phyloP scores from a whole-genome alignment of 2,888 invertebrate species.

The Rhabditoides inermis region DNA sequence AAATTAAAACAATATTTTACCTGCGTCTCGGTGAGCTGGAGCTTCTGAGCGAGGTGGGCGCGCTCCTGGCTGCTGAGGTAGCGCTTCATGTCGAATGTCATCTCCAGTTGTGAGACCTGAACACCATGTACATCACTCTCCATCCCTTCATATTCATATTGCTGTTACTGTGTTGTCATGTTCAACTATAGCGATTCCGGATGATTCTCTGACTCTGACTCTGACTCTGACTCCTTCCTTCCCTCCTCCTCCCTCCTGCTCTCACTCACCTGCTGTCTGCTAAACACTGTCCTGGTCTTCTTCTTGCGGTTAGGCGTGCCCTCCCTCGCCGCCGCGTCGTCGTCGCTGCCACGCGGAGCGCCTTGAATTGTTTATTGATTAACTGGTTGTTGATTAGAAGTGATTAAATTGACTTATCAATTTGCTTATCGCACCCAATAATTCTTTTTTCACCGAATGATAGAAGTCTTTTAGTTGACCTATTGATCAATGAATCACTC shows the following conservation, averaged over 20 bases:
- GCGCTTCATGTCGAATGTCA: constrained; percentile 37
- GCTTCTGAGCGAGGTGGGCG: constrained; percentile 32
- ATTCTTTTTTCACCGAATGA: no score
- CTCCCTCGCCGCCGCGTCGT: constrained; percentile 19
- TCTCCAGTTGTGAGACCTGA: constrained; percentile 45
- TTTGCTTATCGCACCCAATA: no score
- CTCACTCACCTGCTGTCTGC: constrained; percentile 31
- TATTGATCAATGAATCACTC: no score
- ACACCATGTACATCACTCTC: background rate
- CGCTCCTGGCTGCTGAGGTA: constrained; percentile 45
- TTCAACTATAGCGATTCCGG: no score
- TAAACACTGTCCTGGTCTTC: constrained; percentile 50
- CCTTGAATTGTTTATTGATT: no score
- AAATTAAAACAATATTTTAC: constrained; percentile 12
- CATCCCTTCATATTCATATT: background rate
- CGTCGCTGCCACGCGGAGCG: constrained; percentile 31
- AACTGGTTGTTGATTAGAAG: no score
- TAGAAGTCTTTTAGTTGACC: no score
- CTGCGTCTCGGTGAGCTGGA: constrained; percentile 47
- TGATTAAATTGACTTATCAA: no score
- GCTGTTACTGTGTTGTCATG: no score
- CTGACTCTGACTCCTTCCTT: background rate
- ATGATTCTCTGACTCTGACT: background rate
- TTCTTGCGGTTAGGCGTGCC: constrained; percentile 35
- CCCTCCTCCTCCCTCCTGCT: background rate